Evolutionary conservation across 2,113 vertebrate species (phyloP).

Genomic region (Pandion haliaetus): DNA sequence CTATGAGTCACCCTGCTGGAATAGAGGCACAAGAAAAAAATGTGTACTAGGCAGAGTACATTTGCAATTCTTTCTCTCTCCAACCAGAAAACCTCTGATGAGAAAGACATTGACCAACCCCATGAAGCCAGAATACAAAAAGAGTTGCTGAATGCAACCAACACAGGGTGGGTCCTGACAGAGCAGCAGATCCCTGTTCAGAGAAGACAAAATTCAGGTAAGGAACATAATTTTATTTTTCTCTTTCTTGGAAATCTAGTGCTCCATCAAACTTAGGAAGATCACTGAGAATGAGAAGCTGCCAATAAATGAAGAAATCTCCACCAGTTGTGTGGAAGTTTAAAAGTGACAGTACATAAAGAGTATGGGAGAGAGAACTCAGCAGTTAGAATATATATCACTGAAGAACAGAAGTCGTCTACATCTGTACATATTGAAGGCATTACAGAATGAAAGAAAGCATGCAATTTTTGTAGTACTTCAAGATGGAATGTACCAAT

Average conservation of each 20-base stretch:
- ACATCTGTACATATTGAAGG: not conserved
- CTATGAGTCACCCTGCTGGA: constrained; percentile 54
- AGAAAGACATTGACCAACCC: constrained; percentile 66
- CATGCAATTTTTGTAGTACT: not conserved
- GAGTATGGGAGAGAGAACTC: not conserved
- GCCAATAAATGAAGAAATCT: not conserved
- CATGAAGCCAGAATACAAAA: constrained; percentile 69
- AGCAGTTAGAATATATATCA: not conserved
- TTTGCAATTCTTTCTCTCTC: constrained; percentile 73
- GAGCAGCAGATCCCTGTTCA: constrained; percentile 68
- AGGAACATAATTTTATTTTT: constrained; percentile 58
- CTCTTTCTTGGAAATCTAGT: constrained; percentile 72
- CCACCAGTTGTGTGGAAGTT: not conserved
- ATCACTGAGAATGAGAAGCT: not conserved
- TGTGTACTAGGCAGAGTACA: constrained; percentile 71
- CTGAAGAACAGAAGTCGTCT: constrained; percentile 4
- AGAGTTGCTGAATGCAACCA: constrained; percentile 72
- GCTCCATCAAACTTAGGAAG: constrained; percentile 65
- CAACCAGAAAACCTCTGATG: constrained; percentile 72
- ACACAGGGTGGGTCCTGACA: constrained; percentile 67
- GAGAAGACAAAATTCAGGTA: constrained; percentile 73
- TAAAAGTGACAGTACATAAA: not conserved
- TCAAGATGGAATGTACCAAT: not conserved
- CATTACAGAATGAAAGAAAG: not conserved
- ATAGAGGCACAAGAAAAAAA: constrained; percentile 36